phyloP scores from a whole-genome alignment of 2,888 invertebrate species.

The Ormia ochracea region DNA sequence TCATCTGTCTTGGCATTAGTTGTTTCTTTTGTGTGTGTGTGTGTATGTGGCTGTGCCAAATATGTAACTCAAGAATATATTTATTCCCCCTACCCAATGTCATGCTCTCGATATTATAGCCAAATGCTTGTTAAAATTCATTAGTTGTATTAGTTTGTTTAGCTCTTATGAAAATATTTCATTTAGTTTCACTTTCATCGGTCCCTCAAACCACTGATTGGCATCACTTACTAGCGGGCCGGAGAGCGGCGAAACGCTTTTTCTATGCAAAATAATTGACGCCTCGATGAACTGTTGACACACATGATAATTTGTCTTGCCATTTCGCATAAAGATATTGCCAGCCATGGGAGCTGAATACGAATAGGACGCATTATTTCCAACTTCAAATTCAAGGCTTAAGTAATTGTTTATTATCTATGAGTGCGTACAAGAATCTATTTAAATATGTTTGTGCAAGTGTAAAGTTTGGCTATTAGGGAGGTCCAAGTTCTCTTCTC shows the following conservation, averaged over 20 bases:
- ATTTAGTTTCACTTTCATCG: constrained; percentile 42
- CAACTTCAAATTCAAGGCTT: constrained; percentile 28
- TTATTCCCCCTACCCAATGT: background rate
- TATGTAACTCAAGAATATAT: constrained; percentile 6
- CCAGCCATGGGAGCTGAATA: background rate
- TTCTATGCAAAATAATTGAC: constrained; percentile 75
- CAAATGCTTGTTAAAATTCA: constrained; percentile 72
- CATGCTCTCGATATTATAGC: background rate
- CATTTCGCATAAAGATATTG: constrained; percentile 24
- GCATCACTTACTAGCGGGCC: background rate
- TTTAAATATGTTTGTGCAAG: background rate
- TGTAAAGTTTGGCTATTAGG: background rate
- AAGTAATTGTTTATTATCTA: constrained; percentile 56
- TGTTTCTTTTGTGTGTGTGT: background rate
- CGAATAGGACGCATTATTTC: constrained; percentile 17
- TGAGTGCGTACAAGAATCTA: background rate
- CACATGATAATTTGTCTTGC: constrained; percentile 73
- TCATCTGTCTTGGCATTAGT: background rate
- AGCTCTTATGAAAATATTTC: constrained; percentile 56
- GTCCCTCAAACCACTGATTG: background rate
- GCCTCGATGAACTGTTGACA: constrained; percentile 76
- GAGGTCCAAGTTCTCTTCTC: too few species aligned
- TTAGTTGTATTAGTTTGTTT: constrained; percentile 71
- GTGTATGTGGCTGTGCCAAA: constrained; percentile 57
- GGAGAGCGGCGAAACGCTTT: background rate